Base-by-base conservation (phyloP, 64 coral and sea anemone genomes). In the Anthopleura sola region DNA sequence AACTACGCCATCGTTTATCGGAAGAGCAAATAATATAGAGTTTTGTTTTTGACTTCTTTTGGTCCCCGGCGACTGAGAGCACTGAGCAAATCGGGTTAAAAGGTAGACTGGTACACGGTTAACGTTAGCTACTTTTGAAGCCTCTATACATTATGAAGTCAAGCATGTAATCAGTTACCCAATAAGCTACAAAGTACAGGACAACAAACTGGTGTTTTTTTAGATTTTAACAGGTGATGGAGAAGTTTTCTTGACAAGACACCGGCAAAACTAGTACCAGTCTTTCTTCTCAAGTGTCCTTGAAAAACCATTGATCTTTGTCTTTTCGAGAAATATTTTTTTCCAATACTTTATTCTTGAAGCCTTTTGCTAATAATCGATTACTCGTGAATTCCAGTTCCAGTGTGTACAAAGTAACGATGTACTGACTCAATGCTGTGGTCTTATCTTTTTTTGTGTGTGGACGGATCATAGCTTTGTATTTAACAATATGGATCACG, bases 221-320 rank as follows among this genome's bases (percentile, higher is more conserved):
- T 32, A 3, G 14, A 71, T 13, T 34, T 17, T 20, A 71, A 16
- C 66, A 71, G 66, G 66, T 71, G 11, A 71, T 32, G 24, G 17
- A 71, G 31, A 71, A 3, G 66, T 71, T 71, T 15, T 71, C 28
- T 71, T 71, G 13, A 71, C 66, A 71, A 31, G 66, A 16, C 28
- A 71, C 66, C 66, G 26, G 66, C 14, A 33, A 31, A 32, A 71
- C 66, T 71, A 71, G 66, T 16, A 71, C 66, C 66, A 71, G 66
- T 71, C 26, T 71, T 71, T 71, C 66, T 34, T 71, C 15, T 71
- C 29, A 32, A 32, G 29, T 71, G 34, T 71, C 28, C 66, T 71
- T 71, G 66, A 71, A 71, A 71, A 71, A 12, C 28, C 31, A 32
- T 71, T 71, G 66, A 71, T 71, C 66, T 71, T 71, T 71, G 66